Conservation (phyloP, 1,140 invertebrate species). For the Leptoteleia sp. region DNA sequence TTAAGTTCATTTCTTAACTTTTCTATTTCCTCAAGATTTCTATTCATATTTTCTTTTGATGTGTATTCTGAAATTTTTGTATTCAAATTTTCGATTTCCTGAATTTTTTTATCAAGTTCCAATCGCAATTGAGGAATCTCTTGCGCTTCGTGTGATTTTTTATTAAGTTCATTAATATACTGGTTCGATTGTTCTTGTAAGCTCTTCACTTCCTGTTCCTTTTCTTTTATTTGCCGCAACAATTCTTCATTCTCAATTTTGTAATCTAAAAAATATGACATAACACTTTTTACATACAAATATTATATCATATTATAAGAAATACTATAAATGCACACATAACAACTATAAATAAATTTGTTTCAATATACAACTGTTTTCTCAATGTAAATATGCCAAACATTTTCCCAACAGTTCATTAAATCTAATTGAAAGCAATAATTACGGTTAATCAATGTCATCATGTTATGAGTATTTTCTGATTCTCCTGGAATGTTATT, state of each 20-base stretch:
- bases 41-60: conserved; percentile 16
- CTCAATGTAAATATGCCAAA: too few relatives aligned
- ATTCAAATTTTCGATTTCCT: conserved; percentile 13
- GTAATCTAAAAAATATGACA: conserved; percentile 11
- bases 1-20: conserved; percentile 16
- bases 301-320: too few relatives aligned
- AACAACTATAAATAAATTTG: too few relatives aligned
- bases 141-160: conserved; percentile 5
- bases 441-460: conserved; percentile 19
- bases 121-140: conserved; percentile 5
- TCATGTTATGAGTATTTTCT: conserved; percentile 19
- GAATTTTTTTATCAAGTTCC: conserved; percentile 5
- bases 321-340: too few relatives aligned
- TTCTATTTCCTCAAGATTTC: conserved; percentile 16
- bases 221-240: conserved; percentile 16
- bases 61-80: neutral
- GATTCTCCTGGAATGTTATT: conserved; percentile 14
- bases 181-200: conserved; percentile 18
- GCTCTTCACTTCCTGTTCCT: conserved; percentile 18
- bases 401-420: too few relatives aligned
- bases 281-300: too few relatives aligned
- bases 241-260: conserved; percentile 32
- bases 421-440: too few relatives aligned
- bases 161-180: neutral
- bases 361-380: too few relatives aligned